phyloP scores from a whole-genome alignment of 1,140 invertebrate genomes.

The Drosophila ambigua region DNA sequence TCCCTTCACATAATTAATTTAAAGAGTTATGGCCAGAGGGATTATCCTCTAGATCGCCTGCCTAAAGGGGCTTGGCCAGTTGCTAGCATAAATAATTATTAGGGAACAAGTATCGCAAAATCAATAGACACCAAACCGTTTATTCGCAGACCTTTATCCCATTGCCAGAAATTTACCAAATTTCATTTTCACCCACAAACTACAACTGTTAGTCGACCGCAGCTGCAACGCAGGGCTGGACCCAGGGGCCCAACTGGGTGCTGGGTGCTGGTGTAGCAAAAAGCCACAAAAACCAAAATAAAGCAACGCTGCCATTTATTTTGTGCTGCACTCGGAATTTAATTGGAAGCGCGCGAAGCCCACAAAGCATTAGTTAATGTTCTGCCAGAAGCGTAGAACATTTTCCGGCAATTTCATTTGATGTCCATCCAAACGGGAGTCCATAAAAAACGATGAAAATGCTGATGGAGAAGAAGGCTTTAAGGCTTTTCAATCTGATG shows the following conservation, averaged over 20 bases:
- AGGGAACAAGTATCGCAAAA: constrained; percentile 31
- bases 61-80: constrained; percentile 36
- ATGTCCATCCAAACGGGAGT: no score
- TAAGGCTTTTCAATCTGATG: constrained; percentile 1
- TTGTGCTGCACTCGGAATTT: constrained; percentile 58
- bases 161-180: background rate
- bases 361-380: constrained; percentile 46
- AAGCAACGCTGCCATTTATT: constrained; percentile 41
- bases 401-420: constrained; percentile 29
- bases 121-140: constrained; percentile 36
- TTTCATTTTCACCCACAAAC: constrained; percentile 27
- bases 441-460: no score
- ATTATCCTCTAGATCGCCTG: background rate
- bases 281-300: constrained; percentile 45
- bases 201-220: constrained; percentile 21
- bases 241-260: background rate
- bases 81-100: constrained; percentile 47
- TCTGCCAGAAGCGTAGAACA: constrained; percentile 27
- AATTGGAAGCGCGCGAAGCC: constrained; percentile 58
- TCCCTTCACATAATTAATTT: background rate
- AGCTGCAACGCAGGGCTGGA: constrained; percentile 29
- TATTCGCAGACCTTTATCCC: constrained; percentile 10
- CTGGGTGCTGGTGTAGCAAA: no score
- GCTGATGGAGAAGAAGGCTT: constrained; percentile 20
- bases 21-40: no score